Percentiles rank a stretch among this genome's conserved stretches.
These are phyloP conservation scores for Salvelinus sp. DNA, from an alignment of 2,113 vertebrate species.

Conservation along the genomic window DNA sequence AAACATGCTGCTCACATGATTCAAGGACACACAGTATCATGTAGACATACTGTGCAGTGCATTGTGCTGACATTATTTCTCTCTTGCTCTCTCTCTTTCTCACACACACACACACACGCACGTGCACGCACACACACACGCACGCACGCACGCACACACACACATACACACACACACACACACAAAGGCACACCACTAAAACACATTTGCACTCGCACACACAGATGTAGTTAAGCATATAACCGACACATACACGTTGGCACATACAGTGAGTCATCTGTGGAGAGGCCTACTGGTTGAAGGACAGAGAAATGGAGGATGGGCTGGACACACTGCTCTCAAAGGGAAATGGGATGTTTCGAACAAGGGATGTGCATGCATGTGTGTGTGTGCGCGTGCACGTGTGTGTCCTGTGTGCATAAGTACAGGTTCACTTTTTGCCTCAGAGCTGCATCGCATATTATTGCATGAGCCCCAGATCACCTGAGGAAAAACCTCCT, in stretches of 20 bases:
- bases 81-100: neutral
- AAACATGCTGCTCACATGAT: neutral
- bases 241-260: neutral
- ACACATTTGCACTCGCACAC: neutral
- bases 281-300: no score
- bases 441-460: neutral
- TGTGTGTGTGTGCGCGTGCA: no score
- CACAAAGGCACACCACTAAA: neutral
- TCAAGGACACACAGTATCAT: constrained; percentile 2
- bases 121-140: neutral
- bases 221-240: neutral
- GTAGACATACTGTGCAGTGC: neutral
- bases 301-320: neutral
- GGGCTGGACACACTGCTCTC: no score
- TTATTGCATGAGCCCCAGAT: constrained; percentile 27
- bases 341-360: no score
- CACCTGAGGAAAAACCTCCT: constrained; percentile 21
- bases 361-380: no score
- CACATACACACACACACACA: neutral
- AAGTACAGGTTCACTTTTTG: no score
- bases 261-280: neutral
- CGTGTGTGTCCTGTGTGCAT: no score
- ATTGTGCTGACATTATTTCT: neutral
- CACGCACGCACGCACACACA: neutral
- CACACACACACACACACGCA: neutral